A percentile compares a stretch with the other conserved stretches of the same genome.
These are phyloP conservation scores for Drosophila hamatofila DNA, from an alignment of 2,888 invertebrate genomes.

Conservation along the genomic window DNA sequence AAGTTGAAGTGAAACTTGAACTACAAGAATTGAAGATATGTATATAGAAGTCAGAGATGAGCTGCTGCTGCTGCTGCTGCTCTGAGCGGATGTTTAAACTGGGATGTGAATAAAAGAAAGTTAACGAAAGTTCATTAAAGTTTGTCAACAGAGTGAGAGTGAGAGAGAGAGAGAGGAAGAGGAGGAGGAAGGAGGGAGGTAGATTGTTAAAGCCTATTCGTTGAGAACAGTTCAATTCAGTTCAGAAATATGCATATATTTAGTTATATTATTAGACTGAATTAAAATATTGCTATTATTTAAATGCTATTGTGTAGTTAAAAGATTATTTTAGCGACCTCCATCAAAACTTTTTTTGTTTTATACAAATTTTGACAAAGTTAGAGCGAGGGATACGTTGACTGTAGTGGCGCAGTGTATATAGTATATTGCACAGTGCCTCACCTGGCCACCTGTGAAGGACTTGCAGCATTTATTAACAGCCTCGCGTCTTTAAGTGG, in stretches of 20 bases:
- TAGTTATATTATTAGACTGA: too few species aligned
- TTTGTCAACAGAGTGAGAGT: background rate
- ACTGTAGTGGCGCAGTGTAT: too few species aligned
- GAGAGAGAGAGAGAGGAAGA: background rate
- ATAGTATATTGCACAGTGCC: too few species aligned
- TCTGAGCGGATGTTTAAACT: background rate
- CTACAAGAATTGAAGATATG: background rate
- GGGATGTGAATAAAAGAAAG: conserved; percentile 3
- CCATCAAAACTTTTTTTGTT: too few species aligned
- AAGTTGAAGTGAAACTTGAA: background rate
- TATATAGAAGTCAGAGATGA: background rate
- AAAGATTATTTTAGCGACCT: too few species aligned
- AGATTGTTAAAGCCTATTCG: background rate
- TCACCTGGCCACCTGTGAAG: background rate
- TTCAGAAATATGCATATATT: too few species aligned
- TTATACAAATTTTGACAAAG: too few species aligned
- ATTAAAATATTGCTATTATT: too few species aligned
- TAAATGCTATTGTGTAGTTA: too few species aligned
- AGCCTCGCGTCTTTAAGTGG: background rate
- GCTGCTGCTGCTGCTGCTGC: background rate
- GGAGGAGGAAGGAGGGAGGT: too few species aligned
- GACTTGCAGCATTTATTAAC: conserved; percentile 10
- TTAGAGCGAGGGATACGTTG: too few species aligned
- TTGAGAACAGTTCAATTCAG: too few species aligned
- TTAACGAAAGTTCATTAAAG: conserved; percentile 3